phyloP scores from a whole-genome alignment of 2,797 vertebrate species.

The Pterois miles region DNA sequence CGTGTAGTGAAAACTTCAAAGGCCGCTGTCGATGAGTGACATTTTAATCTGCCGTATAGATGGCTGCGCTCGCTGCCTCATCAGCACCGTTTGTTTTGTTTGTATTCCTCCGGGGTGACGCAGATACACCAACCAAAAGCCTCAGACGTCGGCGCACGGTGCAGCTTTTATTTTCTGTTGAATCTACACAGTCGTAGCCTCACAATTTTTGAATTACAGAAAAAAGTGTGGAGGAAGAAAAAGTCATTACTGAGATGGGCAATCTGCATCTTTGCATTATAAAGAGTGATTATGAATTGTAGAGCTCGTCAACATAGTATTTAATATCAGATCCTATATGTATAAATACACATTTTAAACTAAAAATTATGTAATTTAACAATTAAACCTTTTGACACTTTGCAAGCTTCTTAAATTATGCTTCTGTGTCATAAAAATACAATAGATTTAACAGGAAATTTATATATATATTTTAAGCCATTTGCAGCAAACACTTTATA shows the following conservation, averaged over 20 bases:
- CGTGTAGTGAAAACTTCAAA: constrained; percentile 38
- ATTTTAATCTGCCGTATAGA: constrained; percentile 38
- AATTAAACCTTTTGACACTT: neutral
- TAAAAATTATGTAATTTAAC: neutral
- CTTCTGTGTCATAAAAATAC: neutral
- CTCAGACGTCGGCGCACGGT: neutral
- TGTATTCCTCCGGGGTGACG: neutral
- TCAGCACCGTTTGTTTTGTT: constrained; percentile 31
- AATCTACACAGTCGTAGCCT: neutral
- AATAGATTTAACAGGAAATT: neutral
- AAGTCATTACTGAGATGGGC: neutral
- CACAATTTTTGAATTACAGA: neutral
- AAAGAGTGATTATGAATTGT: neutral
- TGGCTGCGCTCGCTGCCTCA: constrained; percentile 4
- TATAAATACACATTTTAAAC: neutral
- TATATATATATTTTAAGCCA: neutral
- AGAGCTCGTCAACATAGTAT: accelerated
- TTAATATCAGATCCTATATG: neutral
- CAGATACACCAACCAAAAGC: neutral
- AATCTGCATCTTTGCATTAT: neutral
- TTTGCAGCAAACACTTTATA: too few species aligned
- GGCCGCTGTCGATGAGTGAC: constrained; percentile 5
- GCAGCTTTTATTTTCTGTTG: neutral
- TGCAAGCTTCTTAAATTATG: neutral
- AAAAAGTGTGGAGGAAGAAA: neutral